These are phyloP conservation scores for Metacarcinus magister DNA, from an alignment of 2,888 invertebrate genomes.

Conservation along the genomic window DNA sequence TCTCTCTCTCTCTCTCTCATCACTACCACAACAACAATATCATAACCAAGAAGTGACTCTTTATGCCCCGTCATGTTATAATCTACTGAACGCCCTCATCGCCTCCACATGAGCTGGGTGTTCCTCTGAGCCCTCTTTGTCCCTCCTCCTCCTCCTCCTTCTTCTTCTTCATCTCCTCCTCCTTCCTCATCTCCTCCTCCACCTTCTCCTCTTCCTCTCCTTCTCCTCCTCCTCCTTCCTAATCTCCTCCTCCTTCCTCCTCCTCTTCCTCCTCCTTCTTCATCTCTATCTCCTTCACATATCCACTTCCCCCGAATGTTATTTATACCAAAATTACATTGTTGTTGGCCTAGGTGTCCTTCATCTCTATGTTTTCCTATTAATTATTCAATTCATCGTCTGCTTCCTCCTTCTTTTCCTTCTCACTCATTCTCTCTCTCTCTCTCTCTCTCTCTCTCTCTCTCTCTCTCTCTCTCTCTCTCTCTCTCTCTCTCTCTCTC, in stretches of 20 bases:
- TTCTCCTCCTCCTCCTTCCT: background rate
- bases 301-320: slow-evolving; percentile 8
- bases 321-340: slow-evolving; percentile 1
- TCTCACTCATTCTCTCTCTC: background rate
- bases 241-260: background rate
- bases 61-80: background rate
- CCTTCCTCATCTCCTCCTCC: background rate
- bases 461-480: background rate
- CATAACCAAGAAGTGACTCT: background rate
- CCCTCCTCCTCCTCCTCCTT: slow-evolving; percentile 5
- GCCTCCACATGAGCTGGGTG: background rate
- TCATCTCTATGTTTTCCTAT: background rate
- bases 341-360: background rate
- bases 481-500: background rate
- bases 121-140: background rate
- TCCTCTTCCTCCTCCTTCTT: background rate
- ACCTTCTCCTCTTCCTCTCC: background rate
- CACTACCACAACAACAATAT: background rate
- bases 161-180: background rate
- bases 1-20: background rate
- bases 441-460: background rate
- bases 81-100: background rate
- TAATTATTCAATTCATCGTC: background rate
- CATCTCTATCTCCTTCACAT: background rate
- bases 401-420: background rate